Base-by-base conservation (phyloP, 2,797 vertebrate species). In the Neomorphus geoffroyi region DNA sequence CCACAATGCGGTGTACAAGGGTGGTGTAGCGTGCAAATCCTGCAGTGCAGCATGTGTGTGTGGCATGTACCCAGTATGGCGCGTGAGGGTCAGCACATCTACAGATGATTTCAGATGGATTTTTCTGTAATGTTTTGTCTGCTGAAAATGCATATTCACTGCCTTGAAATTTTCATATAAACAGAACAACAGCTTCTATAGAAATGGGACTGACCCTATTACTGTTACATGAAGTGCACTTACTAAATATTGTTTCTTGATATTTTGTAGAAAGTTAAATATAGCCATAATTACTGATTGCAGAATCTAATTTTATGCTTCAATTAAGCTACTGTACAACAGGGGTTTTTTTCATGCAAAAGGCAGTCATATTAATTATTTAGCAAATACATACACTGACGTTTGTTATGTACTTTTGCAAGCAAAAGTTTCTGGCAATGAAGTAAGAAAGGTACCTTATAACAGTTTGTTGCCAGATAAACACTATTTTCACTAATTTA, bases 271-370 rank as follows among this genome's bases (percentile, higher is more conserved):
- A 83, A 72, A 61, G 19, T 50, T 92, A 77, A 95, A 88, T 82
- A 81, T 26, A 91, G 22, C 19, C 18, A 54, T 65, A 94, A 92
- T 93, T 89, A 80, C 27, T 60, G 50, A 89, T 86, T 56, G 41
- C 28, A 95, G 96, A 80, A 70, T 95, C 46, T 80, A 90, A 96
- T 95, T 97, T 95, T 86, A 89, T 91, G 57, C 33, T 89, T 88
- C 84, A 94, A 83, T 92, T 93, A 84, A 95, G 62, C 32, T 64
- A 39, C 41, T 69, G n/a, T 27, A 75, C 8, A 87, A 32, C 7
- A 46, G 60, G 5, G 28, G 54, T 66, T 67, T 85, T 73, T 64
- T 32, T 21, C 14, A 81, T 82, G 82, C 33, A 71, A 4, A 51
- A 70, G 19, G 41, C 30, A 91, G 37, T 88, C 18, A 58, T 82